Evolutionary conservation across 2,888 invertebrate species (phyloP).

Genomic region (Tuberolachnus salignus): DNA sequence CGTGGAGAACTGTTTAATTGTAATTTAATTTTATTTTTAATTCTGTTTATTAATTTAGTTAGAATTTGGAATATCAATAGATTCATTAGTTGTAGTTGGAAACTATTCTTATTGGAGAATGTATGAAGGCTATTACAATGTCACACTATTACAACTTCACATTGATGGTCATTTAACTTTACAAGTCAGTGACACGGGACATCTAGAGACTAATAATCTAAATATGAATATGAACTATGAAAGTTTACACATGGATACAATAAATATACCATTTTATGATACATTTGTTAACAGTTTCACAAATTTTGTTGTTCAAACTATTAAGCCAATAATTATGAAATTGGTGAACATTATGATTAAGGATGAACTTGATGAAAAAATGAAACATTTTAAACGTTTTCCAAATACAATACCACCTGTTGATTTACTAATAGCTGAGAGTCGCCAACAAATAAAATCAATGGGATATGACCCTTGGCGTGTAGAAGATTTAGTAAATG

Average conservation of each 20-base stretch:
- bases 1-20: too few relatives aligned
- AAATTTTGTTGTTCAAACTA: conserved; percentile 80
- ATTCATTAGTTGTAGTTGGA: conserved; percentile 74
- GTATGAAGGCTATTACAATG: conserved; percentile 78
- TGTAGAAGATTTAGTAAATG: conserved; percentile 75
- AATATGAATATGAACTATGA: conserved; percentile 77
- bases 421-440: conserved; percentile 80
- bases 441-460: conserved; percentile 71
- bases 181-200: conserved; percentile 76
- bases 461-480: conserved; percentile 76
- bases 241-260: conserved; percentile 61
- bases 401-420: conserved; percentile 86
- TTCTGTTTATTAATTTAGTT: conserved; percentile 66
- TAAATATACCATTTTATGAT: conserved; percentile 63
- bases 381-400: conserved; percentile 74
- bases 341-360: conserved; percentile 79
- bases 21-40: conserved; percentile 10
- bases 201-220: conserved; percentile 78
- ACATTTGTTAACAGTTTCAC: conserved; percentile 82
- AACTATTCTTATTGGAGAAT: conserved; percentile 79
- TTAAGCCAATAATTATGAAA: conserved; percentile 81
- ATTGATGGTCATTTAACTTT: conserved; percentile 74
- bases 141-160: conserved; percentile 74
- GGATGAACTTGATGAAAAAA: conserved; percentile 72
- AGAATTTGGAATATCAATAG: conserved; percentile 73